These are phyloP conservation scores for Alligator mississippiensis DNA, from an alignment of 2,113 vertebrate species.

Conservation along the genomic window DNA sequence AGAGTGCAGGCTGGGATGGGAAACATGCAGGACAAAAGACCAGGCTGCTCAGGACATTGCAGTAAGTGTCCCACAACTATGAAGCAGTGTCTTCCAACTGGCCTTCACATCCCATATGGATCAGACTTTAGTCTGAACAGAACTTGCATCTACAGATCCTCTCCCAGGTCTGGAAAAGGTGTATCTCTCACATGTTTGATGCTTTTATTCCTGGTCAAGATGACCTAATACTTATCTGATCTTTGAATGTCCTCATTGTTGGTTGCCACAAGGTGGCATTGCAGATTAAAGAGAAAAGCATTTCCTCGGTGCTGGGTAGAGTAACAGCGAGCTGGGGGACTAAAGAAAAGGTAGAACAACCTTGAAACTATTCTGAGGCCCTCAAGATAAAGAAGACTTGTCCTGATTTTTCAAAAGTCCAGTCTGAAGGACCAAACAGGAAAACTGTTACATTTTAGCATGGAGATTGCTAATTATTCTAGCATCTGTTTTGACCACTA, in stretches of 20 bases:
- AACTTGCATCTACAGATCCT: not conserved
- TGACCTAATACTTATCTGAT: not conserved
- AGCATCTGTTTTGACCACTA: not conserved
- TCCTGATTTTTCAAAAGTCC: not conserved
- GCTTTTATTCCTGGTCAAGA: not conserved
- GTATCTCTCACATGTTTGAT: not conserved
- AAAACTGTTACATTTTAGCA: fast-evolving
- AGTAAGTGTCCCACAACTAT: not conserved
- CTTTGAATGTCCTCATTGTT: slow-evolving; percentile 52
- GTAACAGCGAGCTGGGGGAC: not conserved
- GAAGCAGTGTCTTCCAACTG: fast-evolving
- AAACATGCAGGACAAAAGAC: not conserved
- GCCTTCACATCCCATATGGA: not conserved
- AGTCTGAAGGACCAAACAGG: not conserved
- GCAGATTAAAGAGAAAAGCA: slow-evolving; percentile 80
- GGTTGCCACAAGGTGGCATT: slow-evolving; percentile 82
- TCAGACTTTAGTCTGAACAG: not conserved
- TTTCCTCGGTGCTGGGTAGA: not conserved
- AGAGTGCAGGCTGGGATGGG: fast-evolving
- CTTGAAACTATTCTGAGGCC: not conserved
- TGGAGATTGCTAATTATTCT: not conserved
- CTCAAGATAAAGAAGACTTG: not conserved
- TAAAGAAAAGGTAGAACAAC: not conserved
- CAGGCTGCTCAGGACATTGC: not conserved
- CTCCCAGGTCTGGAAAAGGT: not conserved